Evolutionary conservation across 2,888 invertebrate species (phyloP), one percentile per base, ranked within the genome.

Genomic region (Crepidodera aurea): DNA sequence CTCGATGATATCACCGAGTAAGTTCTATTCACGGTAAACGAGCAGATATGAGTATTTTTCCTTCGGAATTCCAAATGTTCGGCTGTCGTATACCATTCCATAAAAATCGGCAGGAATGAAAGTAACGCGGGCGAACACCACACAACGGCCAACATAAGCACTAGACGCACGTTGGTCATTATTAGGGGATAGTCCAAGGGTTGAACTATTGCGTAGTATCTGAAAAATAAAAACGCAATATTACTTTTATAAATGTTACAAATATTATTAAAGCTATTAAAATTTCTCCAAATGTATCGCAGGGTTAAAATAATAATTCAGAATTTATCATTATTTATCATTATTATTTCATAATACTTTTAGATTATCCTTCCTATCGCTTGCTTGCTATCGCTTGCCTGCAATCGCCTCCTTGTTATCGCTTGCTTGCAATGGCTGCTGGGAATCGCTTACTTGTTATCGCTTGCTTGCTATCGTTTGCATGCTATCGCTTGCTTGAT

Each of bases 61-160:
- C 84, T 86, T 65, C 90, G 83, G 78, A 87, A 89, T 69, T 84
- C 84, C 68, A 92, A 82, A 76, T 94, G 92, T 67, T 92, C 91
- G 15, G 86, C 84, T 0, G 96, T 96, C 0, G 96, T 94, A 80
- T 97, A 97, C 92, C 96, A 94, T 22, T 94, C 96, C 83, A 95
- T 90, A 79, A 96, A 96, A 60, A 98, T 96, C 3, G 97, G 97
- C 12, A 96, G 87, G 79, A 96, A 96, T 1, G 96, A 96, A 59
- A 98, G 92, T 60, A 96, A 82, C 0, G 93, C 93, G 0, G 97
- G 96, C 66, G 94, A 89, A 73, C 93, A 90, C 97, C 97, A 98
- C 0, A 95, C 96, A 0, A 92, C 90, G 22, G 91, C 89, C 57
- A 95, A 80, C 93, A 94, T 93, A 40, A 93, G 85, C 0, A 89